These are phyloP conservation scores for Glyphotaelius pellucidus DNA, from an alignment of 2,888 invertebrate genomes.

Conservation along the genomic window DNA sequence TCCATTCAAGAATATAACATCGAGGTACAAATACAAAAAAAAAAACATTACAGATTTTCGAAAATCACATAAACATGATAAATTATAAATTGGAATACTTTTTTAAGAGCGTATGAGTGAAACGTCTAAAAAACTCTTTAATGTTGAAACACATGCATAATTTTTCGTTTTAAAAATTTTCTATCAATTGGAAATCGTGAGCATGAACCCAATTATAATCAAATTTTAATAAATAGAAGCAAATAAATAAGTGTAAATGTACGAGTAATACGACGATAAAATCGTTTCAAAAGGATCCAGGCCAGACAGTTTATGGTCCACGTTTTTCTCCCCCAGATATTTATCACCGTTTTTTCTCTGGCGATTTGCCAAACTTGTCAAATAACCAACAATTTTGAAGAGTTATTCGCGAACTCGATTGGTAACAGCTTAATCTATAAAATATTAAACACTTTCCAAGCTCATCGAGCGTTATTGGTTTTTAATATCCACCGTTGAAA, in stretches of 20 bases:
- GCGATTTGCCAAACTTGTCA: slow-evolving; percentile 45
- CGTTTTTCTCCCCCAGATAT: slow-evolving; percentile 28
- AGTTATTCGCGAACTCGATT: slow-evolving; percentile 33
- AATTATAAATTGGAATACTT: too few species aligned
- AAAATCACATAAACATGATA: too few species aligned
- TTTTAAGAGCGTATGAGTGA: too few species aligned
- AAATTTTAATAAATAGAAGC: background rate
- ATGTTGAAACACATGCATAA: too few species aligned
- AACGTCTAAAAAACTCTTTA: too few species aligned
- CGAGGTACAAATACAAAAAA: too few species aligned
- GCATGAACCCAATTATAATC: background rate
- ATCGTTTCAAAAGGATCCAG: background rate
- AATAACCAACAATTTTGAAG: slow-evolving; percentile 44
- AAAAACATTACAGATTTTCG: too few species aligned
- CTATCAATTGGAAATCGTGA: background rate
- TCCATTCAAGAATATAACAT: too few species aligned
- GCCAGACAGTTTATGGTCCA: slow-evolving; percentile 31
- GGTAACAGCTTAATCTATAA: slow-evolving; percentile 26
- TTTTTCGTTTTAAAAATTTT: background rate
- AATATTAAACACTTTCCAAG: slow-evolving; percentile 17
- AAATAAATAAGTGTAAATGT: background rate
- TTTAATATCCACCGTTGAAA: background rate
- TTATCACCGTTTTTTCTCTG: slow-evolving; percentile 48
- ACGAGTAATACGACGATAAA: background rate
- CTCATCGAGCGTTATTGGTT: background rate